phyloP scores from a whole-genome alignment of 2,888 invertebrate genomes.

The Nymphalis urticae region DNA sequence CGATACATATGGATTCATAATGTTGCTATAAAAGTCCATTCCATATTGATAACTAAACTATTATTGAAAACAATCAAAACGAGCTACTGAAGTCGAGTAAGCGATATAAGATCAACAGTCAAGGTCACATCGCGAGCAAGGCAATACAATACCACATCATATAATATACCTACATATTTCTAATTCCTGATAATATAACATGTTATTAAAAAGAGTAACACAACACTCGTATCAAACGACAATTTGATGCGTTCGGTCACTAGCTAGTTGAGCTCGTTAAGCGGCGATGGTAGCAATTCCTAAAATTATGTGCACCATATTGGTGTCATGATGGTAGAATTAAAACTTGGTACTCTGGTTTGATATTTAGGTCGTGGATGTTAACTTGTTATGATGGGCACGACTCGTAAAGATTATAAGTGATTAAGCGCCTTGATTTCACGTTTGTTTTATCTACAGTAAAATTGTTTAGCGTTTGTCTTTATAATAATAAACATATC shows the following conservation, averaged over 20 bases:
- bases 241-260: constrained; percentile 44
- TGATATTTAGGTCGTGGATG: constrained; percentile 35
- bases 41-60: background rate
- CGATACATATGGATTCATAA: background rate
- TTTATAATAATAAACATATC: too few species aligned
- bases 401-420: constrained; percentile 13
- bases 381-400: constrained; percentile 23
- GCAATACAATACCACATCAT: constrained; percentile 11
- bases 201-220: constrained; percentile 59
- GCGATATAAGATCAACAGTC: constrained; percentile 25
- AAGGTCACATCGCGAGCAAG: constrained; percentile 14
- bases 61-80: constrained; percentile 14
- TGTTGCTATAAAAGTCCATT: background rate
- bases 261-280: constrained; percentile 78
- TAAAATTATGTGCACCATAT: constrained; percentile 69
- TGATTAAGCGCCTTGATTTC: constrained; percentile 10
- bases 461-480: background rate
- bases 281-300: constrained; percentile 64
- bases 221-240: constrained; percentile 44
- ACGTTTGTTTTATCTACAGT: background rate
- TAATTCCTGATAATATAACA: constrained; percentile 7
- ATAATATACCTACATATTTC: constrained; percentile 14
- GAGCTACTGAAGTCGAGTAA: constrained; percentile 14
- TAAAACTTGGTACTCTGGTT: constrained; percentile 31
- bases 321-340: constrained; percentile 69